Conservation (phyloP, 2,113 vertebrate genomes). For the Sciurus niger region DNA sequence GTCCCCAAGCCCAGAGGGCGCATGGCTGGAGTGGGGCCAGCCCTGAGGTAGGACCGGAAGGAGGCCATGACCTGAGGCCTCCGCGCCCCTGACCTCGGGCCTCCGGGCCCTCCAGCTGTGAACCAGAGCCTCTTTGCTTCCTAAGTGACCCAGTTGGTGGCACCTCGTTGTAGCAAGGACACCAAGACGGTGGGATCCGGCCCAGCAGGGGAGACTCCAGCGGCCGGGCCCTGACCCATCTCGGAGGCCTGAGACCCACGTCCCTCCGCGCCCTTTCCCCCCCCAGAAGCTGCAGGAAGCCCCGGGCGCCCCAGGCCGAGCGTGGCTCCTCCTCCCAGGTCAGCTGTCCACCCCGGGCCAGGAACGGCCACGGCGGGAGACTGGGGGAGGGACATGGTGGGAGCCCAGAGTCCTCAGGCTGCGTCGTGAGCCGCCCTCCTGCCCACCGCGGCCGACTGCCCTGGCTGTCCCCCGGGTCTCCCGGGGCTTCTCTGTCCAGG, state of each 20-base stretch:
- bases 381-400: neutral
- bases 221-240: too few species aligned
- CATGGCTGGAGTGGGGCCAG: neutral
- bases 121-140: neutral
- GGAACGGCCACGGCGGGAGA: neutral
- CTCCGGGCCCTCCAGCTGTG: neutral
- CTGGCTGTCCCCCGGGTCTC: neutral
- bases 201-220: accelerated
- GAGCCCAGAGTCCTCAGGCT: neutral
- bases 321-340: neutral
- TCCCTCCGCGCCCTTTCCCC: neutral
- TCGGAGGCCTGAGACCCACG: accelerated
- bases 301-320: accelerated
- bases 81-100: neutral
- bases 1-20: neutral
- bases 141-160: accelerated
- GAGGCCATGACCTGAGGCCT: neutral
- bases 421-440: accelerated
- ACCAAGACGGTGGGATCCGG: neutral
- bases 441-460: neutral
- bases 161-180: neutral
- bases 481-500: neutral
- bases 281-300: accelerated
- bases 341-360: too few species aligned
- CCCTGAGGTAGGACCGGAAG: too few species aligned